These are phyloP conservation scores for Drosophila azteca DNA, from an alignment of 1,140 invertebrate genomes.

Conservation along the genomic window DNA sequence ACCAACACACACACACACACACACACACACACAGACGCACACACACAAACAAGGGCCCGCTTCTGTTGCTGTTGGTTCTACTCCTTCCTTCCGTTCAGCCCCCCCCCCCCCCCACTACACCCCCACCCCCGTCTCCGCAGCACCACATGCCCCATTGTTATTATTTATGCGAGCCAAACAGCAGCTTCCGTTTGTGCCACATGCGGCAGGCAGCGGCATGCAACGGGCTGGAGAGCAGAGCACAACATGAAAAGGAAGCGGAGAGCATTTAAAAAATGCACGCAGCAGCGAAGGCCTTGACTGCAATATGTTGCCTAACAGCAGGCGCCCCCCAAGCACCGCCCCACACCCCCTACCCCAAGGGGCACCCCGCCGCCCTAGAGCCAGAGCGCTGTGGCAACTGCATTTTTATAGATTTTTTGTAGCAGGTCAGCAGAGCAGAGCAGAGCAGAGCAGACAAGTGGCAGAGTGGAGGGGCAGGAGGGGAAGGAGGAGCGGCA, in stretches of 20 bases:
- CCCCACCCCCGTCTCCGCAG: conserved; percentile 1
- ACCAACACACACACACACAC: background rate
- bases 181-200: conserved; percentile 80
- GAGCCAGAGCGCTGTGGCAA: conserved; percentile 1
- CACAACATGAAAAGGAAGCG: conserved; percentile 58
- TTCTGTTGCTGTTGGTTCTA: background rate
- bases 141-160: conserved; percentile 56
- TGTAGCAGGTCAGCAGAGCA: conserved; percentile 66
- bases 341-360: too few species aligned
- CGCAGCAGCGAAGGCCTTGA: conserved; percentile 77
- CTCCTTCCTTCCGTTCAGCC: background rate
- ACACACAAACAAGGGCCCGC: too few species aligned
- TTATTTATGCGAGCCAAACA: conserved; percentile 81
- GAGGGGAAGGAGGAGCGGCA: too few species aligned
- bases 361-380: too few species aligned
- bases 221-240: conserved; percentile 6
- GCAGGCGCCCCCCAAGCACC: conserved; percentile 28
- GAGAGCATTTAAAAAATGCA: conserved; percentile 76
- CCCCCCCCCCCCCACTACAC: too few species aligned
- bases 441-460: conserved; percentile 55
- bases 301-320: conserved; percentile 81
- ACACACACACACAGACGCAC: too few species aligned
- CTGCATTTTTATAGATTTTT: conserved; percentile 76
- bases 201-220: conserved; percentile 62
- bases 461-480: background rate